Conservation (phyloP, 2,888 invertebrate genomes). For the Sinhomidia bicolor region DNA sequence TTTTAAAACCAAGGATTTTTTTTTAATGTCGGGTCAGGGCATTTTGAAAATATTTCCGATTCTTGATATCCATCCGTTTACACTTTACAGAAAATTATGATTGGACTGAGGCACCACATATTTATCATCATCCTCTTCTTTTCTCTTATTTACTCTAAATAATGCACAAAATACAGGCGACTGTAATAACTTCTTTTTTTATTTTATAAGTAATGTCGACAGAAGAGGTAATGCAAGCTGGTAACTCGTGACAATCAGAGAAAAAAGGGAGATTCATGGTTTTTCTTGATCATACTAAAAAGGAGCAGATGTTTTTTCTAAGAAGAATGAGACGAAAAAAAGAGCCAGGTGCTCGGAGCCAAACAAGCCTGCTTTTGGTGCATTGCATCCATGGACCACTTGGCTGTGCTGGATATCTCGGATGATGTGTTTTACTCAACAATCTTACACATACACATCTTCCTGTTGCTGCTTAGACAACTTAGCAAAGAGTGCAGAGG, state of each 20-base stretch:
- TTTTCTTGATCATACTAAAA: background rate
- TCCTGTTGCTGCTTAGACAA: background rate
- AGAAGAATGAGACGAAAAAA: conserved; percentile 46
- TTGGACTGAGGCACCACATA: too few relatives aligned
- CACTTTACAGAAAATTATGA: too few relatives aligned
- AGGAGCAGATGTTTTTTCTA: conserved; percentile 60
- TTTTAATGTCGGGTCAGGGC: too few relatives aligned
- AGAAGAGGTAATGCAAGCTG: background rate
- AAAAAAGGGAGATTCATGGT: background rate
- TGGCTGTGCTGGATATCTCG: background rate
- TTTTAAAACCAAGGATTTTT: too few relatives aligned
- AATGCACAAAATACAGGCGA: too few relatives aligned
- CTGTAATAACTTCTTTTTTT: too few relatives aligned
- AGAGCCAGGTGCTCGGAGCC: conserved; percentile 61
- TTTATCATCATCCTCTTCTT: too few relatives aligned
- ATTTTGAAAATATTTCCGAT: too few relatives aligned
- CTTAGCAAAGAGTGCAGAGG: background rate
- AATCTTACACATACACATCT: background rate
- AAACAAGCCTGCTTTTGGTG: too few relatives aligned
- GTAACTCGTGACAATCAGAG: background rate
- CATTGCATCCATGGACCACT: background rate
- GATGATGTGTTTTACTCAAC: conserved; percentile 15
- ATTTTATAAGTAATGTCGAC: too few relatives aligned
- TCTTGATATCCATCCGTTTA: too few relatives aligned
- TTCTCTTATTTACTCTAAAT: too few relatives aligned